phyloP scores from a whole-genome alignment of 2,888 invertebrate species.

The Dascillus cervinus region DNA sequence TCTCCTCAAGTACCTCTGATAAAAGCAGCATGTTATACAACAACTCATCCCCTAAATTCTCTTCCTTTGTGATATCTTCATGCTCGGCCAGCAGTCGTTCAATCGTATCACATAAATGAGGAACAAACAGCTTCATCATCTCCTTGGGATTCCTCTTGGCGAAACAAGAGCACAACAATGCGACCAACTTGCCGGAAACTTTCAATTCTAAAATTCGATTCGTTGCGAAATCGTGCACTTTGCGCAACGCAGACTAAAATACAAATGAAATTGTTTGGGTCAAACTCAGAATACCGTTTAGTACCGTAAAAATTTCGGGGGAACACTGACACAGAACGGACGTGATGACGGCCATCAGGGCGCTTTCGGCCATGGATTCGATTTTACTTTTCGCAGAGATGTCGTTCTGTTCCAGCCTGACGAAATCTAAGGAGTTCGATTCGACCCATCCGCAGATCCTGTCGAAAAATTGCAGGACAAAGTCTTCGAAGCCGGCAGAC shows the following conservation, averaged over 20 bases:
- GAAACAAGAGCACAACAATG: conserved; percentile 61
- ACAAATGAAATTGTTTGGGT: conserved; percentile 5
- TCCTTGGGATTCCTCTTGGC: conserved; percentile 59
- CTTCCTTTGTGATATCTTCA: conserved; percentile 62
- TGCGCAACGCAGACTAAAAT: conserved; percentile 57
- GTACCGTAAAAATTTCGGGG: conserved; percentile 49
- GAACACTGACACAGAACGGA: conserved; percentile 68
- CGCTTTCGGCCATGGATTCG: conserved; percentile 65
- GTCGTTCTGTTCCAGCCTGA: conserved; percentile 56
- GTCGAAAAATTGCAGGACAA: conserved; percentile 78
- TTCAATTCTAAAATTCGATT: conserved; percentile 74
- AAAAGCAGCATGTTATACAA: conserved; percentile 69
- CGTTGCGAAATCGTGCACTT: conserved; percentile 65
- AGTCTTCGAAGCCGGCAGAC: conserved; percentile 83
- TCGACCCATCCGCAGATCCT: conserved; percentile 65
- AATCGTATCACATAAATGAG: conserved; percentile 62
- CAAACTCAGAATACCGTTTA: not conserved
- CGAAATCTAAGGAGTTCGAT: conserved; percentile 60
- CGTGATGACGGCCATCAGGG: conserved; percentile 58
- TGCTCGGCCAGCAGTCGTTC: conserved; percentile 52
- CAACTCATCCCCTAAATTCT: conserved; percentile 70
- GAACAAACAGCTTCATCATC: conserved; percentile 64
- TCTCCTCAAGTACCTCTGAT: conserved; percentile 47
- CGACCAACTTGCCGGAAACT: conserved; percentile 75
- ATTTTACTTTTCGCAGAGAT: conserved; percentile 52